phyloP scores from a whole-genome alignment of 2,797 vertebrate genomes.

The Leptoclinus maculatus region DNA sequence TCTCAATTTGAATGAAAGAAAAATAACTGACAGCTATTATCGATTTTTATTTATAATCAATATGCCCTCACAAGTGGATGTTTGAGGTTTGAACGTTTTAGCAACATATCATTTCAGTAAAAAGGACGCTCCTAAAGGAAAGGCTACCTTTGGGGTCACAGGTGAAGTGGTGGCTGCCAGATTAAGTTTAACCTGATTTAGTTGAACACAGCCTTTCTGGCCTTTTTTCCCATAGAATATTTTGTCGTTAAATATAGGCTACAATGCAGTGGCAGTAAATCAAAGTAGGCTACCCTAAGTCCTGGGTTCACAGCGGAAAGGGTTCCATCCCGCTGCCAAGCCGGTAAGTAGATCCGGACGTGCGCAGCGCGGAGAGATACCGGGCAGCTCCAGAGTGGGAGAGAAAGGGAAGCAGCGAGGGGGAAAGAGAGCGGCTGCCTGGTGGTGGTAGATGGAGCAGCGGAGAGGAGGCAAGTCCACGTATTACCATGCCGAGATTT shows the following conservation, averaged over 20 bases:
- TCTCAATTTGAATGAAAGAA: neutral
- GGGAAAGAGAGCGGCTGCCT: slow-evolving; percentile 44
- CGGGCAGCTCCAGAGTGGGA: slow-evolving; percentile 49
- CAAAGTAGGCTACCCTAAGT: slow-evolving; percentile 4
- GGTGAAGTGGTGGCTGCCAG: neutral
- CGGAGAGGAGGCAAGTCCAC: slow-evolving; percentile 68
- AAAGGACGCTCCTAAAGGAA: neutral
- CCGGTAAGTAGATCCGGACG: slow-evolving; percentile 86
- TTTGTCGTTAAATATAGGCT: neutral
- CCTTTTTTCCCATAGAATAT: neutral
- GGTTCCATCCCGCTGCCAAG: slow-evolving; percentile 68
- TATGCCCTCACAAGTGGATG: neutral
- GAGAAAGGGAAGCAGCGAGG: slow-evolving; percentile 18
- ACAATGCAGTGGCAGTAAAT: slow-evolving; percentile 14
- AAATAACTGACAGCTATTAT: neutral
- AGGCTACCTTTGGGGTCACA: neutral
- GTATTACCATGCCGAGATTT: slow-evolving; percentile 83
- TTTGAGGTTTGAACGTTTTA: neutral
- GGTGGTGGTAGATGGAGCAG: slow-evolving; percentile 69
- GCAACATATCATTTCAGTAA: neutral
- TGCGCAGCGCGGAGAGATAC: slow-evolving; percentile 85
- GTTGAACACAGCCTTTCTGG: neutral
- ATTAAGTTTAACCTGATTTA: slow-evolving; percentile 10
- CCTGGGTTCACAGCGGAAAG: slow-evolving; percentile 46
- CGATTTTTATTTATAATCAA: neutral